These are phyloP conservation scores for Alectoris magna DNA, from an alignment of 2,797 vertebrate species.

Conservation along the genomic window DNA sequence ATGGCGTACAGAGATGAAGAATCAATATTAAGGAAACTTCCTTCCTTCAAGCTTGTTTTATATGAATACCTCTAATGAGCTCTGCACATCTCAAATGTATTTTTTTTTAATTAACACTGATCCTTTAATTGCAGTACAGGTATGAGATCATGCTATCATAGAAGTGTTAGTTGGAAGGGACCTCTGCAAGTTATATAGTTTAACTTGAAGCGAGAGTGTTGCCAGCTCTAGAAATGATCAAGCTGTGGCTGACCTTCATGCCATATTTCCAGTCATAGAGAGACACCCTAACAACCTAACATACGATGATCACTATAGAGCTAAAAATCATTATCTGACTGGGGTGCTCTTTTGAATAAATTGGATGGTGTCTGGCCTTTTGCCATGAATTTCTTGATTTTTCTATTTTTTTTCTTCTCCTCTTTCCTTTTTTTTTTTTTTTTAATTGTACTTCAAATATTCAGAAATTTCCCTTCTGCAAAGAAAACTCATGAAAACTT, in stretches of 20 bases:
- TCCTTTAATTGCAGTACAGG: not conserved
- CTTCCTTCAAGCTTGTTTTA: not conserved
- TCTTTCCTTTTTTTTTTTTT: not conserved
- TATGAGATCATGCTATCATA: not conserved
- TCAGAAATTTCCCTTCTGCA: not conserved
- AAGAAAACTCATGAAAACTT: not conserved
- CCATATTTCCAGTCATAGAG: not conserved
- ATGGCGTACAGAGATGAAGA: not conserved
- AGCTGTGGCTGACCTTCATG: not conserved
- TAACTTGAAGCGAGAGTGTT: not conserved
- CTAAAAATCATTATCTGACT: constrained; percentile 42
- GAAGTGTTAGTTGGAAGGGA: not conserved
- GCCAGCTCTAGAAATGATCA: constrained; percentile 21
- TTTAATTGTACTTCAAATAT: not conserved
- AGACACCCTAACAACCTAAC: not conserved
- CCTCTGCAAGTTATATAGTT: not conserved
- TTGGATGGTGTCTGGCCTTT: not conserved
- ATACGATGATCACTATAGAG: not conserved
- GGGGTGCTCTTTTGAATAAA: not conserved
- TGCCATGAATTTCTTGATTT: not conserved
- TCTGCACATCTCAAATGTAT: not conserved
- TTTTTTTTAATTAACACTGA: not conserved
- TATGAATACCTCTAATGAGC: not conserved
- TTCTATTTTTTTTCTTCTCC: not conserved
- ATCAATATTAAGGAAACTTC: not conserved